Evolutionary conservation across 2,797 vertebrate species (phyloP).

Genomic region (Pagetopsis macropterus): DNA sequence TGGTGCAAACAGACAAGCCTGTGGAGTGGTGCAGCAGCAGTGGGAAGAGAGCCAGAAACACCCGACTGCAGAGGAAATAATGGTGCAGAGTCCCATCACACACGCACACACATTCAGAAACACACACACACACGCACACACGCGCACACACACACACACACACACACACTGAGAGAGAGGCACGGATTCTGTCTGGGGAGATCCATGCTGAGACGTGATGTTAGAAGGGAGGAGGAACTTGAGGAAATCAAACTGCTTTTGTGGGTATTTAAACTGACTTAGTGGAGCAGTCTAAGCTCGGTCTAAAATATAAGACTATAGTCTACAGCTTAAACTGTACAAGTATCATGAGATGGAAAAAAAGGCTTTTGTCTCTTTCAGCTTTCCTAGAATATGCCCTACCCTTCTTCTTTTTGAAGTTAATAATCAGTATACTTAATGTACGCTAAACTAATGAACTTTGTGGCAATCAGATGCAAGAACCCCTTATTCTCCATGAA

Average conservation of each 20-base stretch:
- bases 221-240: constrained; percentile 35
- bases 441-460: no score
- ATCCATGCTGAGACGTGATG: constrained; percentile 42
- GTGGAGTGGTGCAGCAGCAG: constrained; percentile 82
- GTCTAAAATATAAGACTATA: neutral
- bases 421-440: no score
- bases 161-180: constrained; percentile 37
- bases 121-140: constrained; percentile 30
- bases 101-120: constrained; percentile 33
- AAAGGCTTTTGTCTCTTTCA: no score
- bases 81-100: constrained; percentile 79
- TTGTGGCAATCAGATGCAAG: no score
- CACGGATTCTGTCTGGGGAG: constrained; percentile 62
- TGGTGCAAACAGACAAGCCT: constrained; percentile 76
- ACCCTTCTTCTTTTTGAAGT: no score
- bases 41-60: constrained; percentile 83
- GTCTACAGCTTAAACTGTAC: neutral
- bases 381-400: no score
- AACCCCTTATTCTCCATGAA: no score
- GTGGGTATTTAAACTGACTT: neutral
- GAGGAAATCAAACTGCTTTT: constrained; percentile 21
- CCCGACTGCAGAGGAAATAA: constrained; percentile 79
- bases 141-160: constrained; percentile 5
- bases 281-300: neutral
- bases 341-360: neutral